Evolutionary conservation across 2,888 invertebrate genomes (phyloP), one percentile per base, ranked within the genome.

Genomic region (Drosophila neutralis): DNA sequence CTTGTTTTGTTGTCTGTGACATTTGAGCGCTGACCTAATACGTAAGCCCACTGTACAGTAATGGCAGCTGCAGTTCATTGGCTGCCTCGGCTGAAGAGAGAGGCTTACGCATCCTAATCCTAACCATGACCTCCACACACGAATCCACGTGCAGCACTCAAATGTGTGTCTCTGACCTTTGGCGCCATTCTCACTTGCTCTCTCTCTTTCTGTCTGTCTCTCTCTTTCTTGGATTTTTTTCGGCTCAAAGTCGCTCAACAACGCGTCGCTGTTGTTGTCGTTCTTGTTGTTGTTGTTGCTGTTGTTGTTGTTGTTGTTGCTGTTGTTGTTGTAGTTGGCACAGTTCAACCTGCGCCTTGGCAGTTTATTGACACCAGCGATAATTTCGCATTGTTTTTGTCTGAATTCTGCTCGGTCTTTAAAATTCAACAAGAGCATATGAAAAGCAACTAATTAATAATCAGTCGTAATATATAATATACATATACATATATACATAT

Each of bases 311-410:
- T n/a, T 21, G 24, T 24, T 69, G 36, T 42, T 75, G 31, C 8
- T 31, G 45, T 27, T 62, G 38, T 27, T 62, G 31, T 31, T 42
- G 48, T 61, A 45, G 36, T 52, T 67, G 76, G 27, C 69, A 52
- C 75, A 76, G 76, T 76, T 69, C 72, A 76, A 68, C 36, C 62
- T 64, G 61, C 45, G 45, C 45, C 45, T 67, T 21, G 61, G 31
- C 87, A 84, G 83, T 83, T 87, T 84, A 79, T 84, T 87, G 87
- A 87, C 83, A 73, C 70, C 33, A 18, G 85, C 79, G 85, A 84
- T 87, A 71, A 87, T 76, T 76, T 79, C 29, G 56, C 36, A 66
- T 54, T 65, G 40, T 52, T 64, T 65, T 40, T 52, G 24, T 66
- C 33, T 35, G 24, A 33, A 27, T 49, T 59, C 48, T n/a, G 59